These are phyloP conservation scores for Drosophila littoralis DNA, from an alignment of 1,140 invertebrate species.

Conservation along the genomic window DNA sequence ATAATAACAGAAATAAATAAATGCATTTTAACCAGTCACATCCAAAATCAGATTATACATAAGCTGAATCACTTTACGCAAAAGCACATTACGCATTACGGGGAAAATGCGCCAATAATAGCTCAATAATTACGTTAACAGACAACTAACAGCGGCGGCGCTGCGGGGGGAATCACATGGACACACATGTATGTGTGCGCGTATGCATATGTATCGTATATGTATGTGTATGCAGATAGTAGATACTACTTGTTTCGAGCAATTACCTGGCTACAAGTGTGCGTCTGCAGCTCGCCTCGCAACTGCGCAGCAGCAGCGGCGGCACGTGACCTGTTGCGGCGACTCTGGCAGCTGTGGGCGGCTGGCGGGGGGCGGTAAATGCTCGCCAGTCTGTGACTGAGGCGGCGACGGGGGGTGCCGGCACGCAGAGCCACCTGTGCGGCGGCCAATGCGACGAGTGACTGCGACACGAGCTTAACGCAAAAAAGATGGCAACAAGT, in stretches of 20 bases:
- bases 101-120: not conserved
- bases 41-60: not conserved
- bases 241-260: constrained; percentile 1
- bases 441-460: not conserved
- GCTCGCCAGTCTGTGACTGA: not conserved
- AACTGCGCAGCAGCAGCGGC: constrained; percentile 47
- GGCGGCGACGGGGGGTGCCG: not conserved
- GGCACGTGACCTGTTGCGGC: constrained; percentile 49
- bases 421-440: constrained; percentile 12
- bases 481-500: constrained; percentile 20
- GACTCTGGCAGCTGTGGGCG: constrained; percentile 7
- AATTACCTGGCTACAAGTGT: constrained; percentile 26
- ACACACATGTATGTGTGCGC: not conserved
- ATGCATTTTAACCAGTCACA: not conserved
- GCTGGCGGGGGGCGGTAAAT: not conserved
- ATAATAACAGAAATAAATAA: no score
- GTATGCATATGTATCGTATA: not conserved
- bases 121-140: not conserved
- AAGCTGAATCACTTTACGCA: not conserved
- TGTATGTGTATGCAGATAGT: not conserved
- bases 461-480: constrained; percentile 17
- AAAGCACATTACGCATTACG: not conserved
- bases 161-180: not conserved
- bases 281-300: constrained; percentile 17
- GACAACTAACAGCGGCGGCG: not conserved